Evolutionary conservation across 1,140 invertebrate genomes (phyloP), one percentile per base, ranked within the genome.

Genomic region (Alviniconcha marisindica): DNA sequence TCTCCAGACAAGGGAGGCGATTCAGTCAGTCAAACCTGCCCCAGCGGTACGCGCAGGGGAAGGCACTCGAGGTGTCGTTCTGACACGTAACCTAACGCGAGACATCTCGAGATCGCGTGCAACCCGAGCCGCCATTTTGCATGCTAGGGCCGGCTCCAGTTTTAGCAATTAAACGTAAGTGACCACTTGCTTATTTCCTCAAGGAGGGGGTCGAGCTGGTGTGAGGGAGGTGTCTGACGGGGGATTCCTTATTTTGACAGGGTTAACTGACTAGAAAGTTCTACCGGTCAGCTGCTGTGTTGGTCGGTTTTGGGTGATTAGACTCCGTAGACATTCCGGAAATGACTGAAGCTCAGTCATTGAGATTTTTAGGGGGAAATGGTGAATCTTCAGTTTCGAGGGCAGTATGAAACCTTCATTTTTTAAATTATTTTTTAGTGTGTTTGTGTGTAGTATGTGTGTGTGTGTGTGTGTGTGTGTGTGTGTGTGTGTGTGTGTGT

Each of bases 41-140:
- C 10, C 24, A 63, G 60, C 60, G 10, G 60, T 14, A 5, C 5
- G 7, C 7, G 60, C 10, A n/a, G 60, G 7, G 21, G 60, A 24
- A 31, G 60, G 60, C 60, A 24, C 60, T 24, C 7, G 60, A 63
- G 60, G 60, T n/a, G 60, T 63, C 60, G 4, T 5, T n/a, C 28
- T 63, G 60, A 63, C 60, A 63, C 60, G 60, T n/a, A 63, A 63
- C 60, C 60, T 24, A n/a, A 63, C 21, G 60, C 60, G 21, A 31
- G 60, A 24, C 10, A 4, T 4, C 60, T 5, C 44, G 44, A 48
- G 44, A 48, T 48, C 44, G 44, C 60, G 60, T 24, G 60, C 10
- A 63, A 63, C 60, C 5, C 60, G 60, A 63, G 24, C 24, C 21
- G 4, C 60, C 5, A 63, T 4, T 48, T 48, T 48, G 60, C 60